Conservation (phyloP, 2,797 vertebrate species). For the Brachyrhaphis roseni region DNA sequence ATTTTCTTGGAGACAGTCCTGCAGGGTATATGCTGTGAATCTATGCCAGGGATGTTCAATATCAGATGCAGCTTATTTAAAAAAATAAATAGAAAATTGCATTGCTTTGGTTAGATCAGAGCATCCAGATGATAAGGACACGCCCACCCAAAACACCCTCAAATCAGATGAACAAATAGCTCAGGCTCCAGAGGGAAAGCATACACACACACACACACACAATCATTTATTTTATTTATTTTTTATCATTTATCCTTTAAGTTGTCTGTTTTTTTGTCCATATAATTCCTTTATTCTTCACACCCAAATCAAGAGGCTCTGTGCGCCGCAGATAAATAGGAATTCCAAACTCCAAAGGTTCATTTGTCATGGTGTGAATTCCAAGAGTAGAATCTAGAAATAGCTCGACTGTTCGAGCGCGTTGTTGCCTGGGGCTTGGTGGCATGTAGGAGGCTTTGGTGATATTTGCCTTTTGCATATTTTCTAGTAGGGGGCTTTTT, state of each 20-base stretch:
- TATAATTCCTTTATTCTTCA: conserved; percentile 86
- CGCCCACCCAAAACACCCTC: conserved; percentile 76
- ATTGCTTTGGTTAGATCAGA: conserved; percentile 66
- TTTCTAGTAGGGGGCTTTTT: conserved; percentile 77
- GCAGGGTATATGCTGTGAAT: conserved; percentile 47
- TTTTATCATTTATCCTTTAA: conserved; percentile 82
- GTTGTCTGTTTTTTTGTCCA: conserved; percentile 76
- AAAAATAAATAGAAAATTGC: conserved; percentile 23
- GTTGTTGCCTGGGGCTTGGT: conserved; percentile 81
- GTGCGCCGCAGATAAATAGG: conserved; percentile 85
- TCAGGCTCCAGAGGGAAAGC: conserved; percentile 62
- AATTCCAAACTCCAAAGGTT: conserved; percentile 87
- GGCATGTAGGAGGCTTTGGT: conserved; percentile 88
- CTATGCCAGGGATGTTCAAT: conserved; percentile 57
- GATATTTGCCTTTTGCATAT: conserved; percentile 88
- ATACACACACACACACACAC: conserved; percentile 20
- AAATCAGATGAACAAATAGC: conserved; percentile 72
- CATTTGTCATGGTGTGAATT: conserved; percentile 88
- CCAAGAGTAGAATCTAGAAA: conserved; percentile 87
- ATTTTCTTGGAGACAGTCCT: conserved; percentile 61
- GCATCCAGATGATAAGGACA: conserved; percentile 76
- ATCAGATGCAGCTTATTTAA: conserved; percentile 69
- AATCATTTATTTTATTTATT: conserved; percentile 73
- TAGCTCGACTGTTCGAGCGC: conserved; percentile 85
- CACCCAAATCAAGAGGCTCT: conserved; percentile 84